Conservation (phyloP, 2,888 invertebrate species). For the Callyntrura sp. region DNA sequence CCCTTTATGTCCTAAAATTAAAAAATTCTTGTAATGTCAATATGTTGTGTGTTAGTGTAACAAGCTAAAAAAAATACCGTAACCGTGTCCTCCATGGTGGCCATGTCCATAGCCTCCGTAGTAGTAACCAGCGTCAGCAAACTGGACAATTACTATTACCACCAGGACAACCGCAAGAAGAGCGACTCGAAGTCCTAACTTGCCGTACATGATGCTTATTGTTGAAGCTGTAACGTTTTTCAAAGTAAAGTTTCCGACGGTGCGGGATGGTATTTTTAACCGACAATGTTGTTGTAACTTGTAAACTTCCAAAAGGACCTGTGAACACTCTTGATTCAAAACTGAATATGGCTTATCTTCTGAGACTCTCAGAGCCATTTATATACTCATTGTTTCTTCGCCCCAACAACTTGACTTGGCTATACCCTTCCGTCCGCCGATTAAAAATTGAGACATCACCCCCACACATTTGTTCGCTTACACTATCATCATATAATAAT, state of each 20-base stretch:
- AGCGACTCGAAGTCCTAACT: slow-evolving; percentile 27
- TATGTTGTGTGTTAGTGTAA: too few species aligned
- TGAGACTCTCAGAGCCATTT: background rate
- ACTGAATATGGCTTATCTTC: slow-evolving; percentile 29
- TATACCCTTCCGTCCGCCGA: slow-evolving; percentile 32
- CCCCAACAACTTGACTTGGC: background rate
- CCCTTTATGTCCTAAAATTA: slow-evolving; percentile 16
- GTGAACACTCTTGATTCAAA: background rate
- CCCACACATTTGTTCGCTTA: background rate
- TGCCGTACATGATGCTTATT: slow-evolving; percentile 37
- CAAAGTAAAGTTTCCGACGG: slow-evolving; percentile 13
- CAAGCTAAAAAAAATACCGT: too few species aligned
- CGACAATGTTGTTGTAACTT: background rate
- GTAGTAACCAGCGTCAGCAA: slow-evolving; percentile 45
- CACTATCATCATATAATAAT: background rate
- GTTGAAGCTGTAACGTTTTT: too few species aligned
- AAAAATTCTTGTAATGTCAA: slow-evolving; percentile 10
- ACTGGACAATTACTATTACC: slow-evolving; percentile 9
- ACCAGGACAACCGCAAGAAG: slow-evolving; percentile 5
- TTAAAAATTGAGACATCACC: slow-evolving; percentile 45
- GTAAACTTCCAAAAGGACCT: background rate
- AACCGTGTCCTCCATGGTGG: background rate
- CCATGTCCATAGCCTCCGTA: slow-evolving; percentile 9
- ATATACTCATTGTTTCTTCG: slow-evolving; percentile 26
- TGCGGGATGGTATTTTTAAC: too few species aligned